These are phyloP conservation scores for Arenaria interpres DNA, from an alignment of 2,113 vertebrate genomes.

Conservation along the genomic window DNA sequence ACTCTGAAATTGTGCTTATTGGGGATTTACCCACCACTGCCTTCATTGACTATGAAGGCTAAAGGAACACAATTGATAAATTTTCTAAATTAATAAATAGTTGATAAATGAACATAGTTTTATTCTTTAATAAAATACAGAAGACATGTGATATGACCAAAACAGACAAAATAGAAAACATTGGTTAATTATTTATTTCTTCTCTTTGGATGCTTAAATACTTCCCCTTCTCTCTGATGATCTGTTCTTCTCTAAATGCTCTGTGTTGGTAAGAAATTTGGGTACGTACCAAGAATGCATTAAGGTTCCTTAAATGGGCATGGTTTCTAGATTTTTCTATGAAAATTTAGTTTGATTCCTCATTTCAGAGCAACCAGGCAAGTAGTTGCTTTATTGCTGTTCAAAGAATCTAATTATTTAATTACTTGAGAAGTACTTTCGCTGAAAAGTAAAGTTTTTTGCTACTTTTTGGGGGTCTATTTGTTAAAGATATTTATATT, in stretches of 20 bases:
- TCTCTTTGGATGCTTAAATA: background rate
- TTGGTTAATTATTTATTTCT: background rate
- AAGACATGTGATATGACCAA: background rate
- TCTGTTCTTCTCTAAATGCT: background rate
- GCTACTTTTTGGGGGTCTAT: background rate
- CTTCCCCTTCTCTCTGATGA: background rate
- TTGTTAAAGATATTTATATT: background rate
- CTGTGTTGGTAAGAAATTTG: background rate
- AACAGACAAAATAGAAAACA: background rate
- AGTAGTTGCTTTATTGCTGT: background rate
- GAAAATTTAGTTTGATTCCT: background rate
- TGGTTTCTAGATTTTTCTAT: background rate
- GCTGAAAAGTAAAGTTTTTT: background rate
- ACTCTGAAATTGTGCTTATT: background rate
- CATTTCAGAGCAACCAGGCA: background rate
- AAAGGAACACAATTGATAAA: background rate
- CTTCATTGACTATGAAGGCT: background rate
- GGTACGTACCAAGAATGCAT: rapidly evolving
- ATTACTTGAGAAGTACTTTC: background rate
- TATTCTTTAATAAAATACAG: background rate
- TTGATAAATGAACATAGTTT: background rate
- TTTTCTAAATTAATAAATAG: background rate
- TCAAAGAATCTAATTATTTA: background rate
- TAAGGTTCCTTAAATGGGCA: background rate
- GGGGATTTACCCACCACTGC: background rate